Base-by-base conservation (phyloP, 2,888 invertebrate genomes). In the Caenorhabditis panamensis region DNA sequence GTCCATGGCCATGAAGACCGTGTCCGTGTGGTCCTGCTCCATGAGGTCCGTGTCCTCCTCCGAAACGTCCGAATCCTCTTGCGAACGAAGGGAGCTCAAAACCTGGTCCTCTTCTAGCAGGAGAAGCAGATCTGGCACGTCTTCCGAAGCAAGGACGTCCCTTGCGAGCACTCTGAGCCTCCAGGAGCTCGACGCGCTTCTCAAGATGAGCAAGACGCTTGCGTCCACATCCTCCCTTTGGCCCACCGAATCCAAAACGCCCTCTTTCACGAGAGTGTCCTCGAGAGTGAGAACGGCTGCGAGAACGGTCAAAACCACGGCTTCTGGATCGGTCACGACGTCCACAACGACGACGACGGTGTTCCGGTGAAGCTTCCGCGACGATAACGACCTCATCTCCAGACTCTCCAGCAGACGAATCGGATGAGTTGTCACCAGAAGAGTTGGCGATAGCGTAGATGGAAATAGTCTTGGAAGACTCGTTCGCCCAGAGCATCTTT, bases 51-150 rank as follows among this genome's bases (percentile, higher is more conserved):
- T 47, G 63, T n/a, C n/a, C n/a, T 22, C 28, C 16, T 64, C 66
- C 54, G 54, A 66, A 61, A 4, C 64, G n/a, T 53, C 31, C 41
- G 49, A 56, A 56, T 54, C 67, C 67, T 28, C 18, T 18, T 54
- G 28, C 18, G 41, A 26, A 62, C 0, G 22, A 13, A 20, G 49
- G 49, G 16, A 49, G 4, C 18, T 53, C 53, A 16, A 26, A 22
- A 11, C 41, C 41, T 9, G 53, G 22, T 16, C 36, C 16, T 58
- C 58, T 37, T 58, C 71, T 26, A 0, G n/a, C 22, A 53, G 71
- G 71, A 13, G 71, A 61, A 2, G 53, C 71, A n/a, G 71, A 71
- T 62, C 71, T 22, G 16, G 62, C 61, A 61, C 71, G 53, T 71
- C 71, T 61, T 62, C 69, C 69, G 20, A 44, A 31, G 31, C 59